phyloP scores from a whole-genome alignment of 2,888 invertebrate genomes.

The Anaspis maculata region DNA sequence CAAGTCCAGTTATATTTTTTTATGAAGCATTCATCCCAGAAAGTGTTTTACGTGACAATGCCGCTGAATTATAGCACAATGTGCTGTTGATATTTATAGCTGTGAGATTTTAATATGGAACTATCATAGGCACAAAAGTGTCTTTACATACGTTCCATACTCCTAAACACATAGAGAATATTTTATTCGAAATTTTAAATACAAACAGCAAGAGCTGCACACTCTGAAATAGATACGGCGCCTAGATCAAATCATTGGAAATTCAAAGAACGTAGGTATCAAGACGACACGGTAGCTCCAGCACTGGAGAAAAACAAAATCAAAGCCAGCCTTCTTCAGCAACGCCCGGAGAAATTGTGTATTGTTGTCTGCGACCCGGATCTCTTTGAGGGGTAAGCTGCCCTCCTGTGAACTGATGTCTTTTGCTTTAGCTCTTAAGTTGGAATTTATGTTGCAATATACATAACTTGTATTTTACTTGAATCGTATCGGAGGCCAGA shows the following conservation, averaged over 20 bases:
- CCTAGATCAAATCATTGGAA: no score
- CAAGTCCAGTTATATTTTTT: slow-evolving; percentile 23
- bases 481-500: slow-evolving; percentile 19
- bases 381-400: slow-evolving; percentile 27
- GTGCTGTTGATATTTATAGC: no score
- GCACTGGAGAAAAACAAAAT: slow-evolving; percentile 28
- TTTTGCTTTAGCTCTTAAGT: slow-evolving; percentile 24
- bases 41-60: slow-evolving; percentile 21
- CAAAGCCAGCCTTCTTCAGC: slow-evolving; percentile 24
- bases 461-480: slow-evolving; percentile 34
- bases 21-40: slow-evolving; percentile 23
- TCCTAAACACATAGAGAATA: no score
- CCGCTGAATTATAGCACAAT: no score
- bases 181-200: no score
- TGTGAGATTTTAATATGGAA: no score
- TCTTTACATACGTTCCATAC: no score
- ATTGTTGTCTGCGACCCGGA: slow-evolving; percentile 34
- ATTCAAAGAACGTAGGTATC: slow-evolving; percentile 32
- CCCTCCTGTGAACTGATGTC: slow-evolving; percentile 24
- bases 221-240: no score
- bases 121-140: no score
- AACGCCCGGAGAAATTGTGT: slow-evolving; percentile 30
- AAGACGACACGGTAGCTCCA: slow-evolving; percentile 22
- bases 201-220: no score
- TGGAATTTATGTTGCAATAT: slow-evolving; percentile 35